These are phyloP conservation scores for Premnoplex brunnescens DNA, from an alignment of 2,797 vertebrate genomes.

Conservation along the genomic window DNA sequence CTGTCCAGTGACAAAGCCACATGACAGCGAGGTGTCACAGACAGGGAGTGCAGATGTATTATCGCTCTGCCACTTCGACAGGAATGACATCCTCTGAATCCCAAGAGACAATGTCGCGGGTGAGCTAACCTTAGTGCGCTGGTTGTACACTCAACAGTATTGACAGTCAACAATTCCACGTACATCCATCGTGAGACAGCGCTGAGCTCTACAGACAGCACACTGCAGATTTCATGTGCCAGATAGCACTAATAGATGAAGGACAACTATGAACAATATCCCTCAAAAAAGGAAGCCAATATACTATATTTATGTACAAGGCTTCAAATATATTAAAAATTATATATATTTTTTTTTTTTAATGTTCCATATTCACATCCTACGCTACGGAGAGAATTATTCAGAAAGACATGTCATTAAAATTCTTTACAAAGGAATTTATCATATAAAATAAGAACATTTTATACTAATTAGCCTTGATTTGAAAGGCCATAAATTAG, in stretches of 20 bases:
- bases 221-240: background rate
- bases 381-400: background rate
- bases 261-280: background rate
- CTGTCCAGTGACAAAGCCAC: slow-evolving; percentile 54
- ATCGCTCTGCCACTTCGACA: slow-evolving; percentile 19
- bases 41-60: slow-evolving; percentile 62
- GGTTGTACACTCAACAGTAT: background rate
- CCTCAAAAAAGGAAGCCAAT: background rate
- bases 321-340: background rate
- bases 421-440: slow-evolving; percentile 44
- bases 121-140: background rate
- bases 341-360: background rate
- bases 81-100: slow-evolving; percentile 59
- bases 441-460: slow-evolving; percentile 27
- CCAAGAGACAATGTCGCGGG: background rate
- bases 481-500: slow-evolving; percentile 45
- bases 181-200: background rate
- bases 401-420: slow-evolving; percentile 29
- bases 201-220: background rate
- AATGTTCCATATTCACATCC: background rate
- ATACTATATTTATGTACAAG: background rate
- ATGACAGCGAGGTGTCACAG: slow-evolving; percentile 51
- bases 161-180: slow-evolving; percentile 4
- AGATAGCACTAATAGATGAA: background rate
- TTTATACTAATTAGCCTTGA: slow-evolving; percentile 45